These are phyloP conservation scores for Chauna torquata DNA, from an alignment of 2,113 vertebrate genomes.

Conservation along the genomic window DNA sequence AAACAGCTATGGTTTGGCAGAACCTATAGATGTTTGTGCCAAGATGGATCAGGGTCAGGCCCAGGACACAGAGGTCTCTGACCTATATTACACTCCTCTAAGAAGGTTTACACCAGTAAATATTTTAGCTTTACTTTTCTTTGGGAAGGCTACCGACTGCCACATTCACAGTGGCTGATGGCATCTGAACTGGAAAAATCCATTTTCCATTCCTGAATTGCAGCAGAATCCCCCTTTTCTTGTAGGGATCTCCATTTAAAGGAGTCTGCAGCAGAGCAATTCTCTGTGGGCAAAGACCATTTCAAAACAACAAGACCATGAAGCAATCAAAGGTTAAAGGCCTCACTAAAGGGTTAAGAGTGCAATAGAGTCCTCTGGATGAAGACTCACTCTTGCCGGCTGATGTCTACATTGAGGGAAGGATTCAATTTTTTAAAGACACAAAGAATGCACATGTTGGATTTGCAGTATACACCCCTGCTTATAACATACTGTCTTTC, in stretches of 20 bases:
- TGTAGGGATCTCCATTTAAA: neutral
- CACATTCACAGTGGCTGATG: neutral
- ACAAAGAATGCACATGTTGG: slow-evolving; percentile 17
- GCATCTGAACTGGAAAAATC: neutral
- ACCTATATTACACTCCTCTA: neutral
- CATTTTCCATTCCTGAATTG: neutral
- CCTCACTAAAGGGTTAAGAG: slow-evolving; percentile 22
- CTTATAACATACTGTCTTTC: neutral
- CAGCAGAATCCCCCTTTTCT: neutral
- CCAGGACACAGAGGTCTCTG: neutral
- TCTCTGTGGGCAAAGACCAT: neutral
- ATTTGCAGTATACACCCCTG: slow-evolving; percentile 35
- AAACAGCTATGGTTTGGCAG: neutral
- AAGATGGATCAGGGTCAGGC: slow-evolving; percentile 21
- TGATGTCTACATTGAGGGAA: neutral
- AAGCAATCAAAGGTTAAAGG: slow-evolving; percentile 39
- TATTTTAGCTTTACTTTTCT: neutral
- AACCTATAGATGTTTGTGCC: neutral
- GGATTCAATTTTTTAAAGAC: slow-evolving; percentile 28
- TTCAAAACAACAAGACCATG: neutral
- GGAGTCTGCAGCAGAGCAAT: neutral
- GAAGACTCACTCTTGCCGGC: neutral
- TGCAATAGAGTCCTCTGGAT: slow-evolving; percentile 54
- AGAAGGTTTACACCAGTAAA: neutral
- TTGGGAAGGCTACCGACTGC: neutral